Percentiles rank a stretch among this genome's conserved stretches.
phyloP scores from a whole-genome alignment of 1,140 invertebrate genomes.

The Achroia grisella region DNA sequence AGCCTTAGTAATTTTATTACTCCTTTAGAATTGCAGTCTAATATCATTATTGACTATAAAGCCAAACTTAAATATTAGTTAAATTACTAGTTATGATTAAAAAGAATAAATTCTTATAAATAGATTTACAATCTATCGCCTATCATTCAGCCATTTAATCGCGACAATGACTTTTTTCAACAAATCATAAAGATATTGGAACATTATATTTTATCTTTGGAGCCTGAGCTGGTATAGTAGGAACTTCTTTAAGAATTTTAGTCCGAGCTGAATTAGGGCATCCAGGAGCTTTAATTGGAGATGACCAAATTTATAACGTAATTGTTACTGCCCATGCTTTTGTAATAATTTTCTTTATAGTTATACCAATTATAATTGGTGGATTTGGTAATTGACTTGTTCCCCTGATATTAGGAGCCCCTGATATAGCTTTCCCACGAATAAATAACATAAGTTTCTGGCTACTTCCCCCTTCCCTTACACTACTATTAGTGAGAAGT shows the following conservation, averaged over 20 bases:
- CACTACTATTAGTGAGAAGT: slow-evolving; percentile 74
- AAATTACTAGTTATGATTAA: slow-evolving; percentile 51
- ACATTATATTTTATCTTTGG: slow-evolving; percentile 84
- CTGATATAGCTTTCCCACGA: slow-evolving; percentile 77
- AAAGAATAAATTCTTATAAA: slow-evolving; percentile 68
- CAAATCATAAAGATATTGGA: slow-evolving; percentile 86
- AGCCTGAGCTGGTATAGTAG: slow-evolving; percentile 78
- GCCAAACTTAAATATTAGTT: too few relatives aligned
- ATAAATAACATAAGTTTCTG: too few relatives aligned
- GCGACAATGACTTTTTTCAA: slow-evolving; percentile 75
- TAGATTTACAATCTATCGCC: slow-evolving; percentile 74
- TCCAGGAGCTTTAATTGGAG: slow-evolving; percentile 75
- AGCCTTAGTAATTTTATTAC: slow-evolving; percentile 61
- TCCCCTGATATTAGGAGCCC: slow-evolving; percentile 80
- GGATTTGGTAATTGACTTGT: slow-evolving; percentile 87
- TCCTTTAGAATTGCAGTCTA: slow-evolving; percentile 75
- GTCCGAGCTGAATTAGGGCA: slow-evolving; percentile 80
- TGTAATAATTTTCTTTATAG: slow-evolving; percentile 84
- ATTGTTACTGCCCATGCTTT: slow-evolving; percentile 84
- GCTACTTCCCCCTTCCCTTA: slow-evolving; percentile 68
- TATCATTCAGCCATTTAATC: slow-evolving; percentile 65
- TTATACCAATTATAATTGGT: slow-evolving; percentile 85
- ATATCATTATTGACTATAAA: slow-evolving; percentile 70
- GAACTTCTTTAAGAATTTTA: slow-evolving; percentile 76
- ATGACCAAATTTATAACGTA: slow-evolving; percentile 83